Base-by-base conservation (phyloP, 2,113 vertebrate genomes). In the Chiloscyllium plagiosum region DNA sequence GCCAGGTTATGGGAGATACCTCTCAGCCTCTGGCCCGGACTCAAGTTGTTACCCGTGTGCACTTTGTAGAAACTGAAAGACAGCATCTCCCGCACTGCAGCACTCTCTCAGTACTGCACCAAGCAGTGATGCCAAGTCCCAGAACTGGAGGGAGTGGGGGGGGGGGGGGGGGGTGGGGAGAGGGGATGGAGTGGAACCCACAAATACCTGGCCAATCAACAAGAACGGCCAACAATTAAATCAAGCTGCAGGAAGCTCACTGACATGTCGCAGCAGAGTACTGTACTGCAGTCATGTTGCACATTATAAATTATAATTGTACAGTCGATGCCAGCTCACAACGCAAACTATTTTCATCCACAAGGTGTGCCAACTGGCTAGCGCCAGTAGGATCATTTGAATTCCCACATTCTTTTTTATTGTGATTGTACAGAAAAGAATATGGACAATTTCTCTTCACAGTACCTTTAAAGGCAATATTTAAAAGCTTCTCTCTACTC, bases 401-500 rank as follows among this genome's bases (percentile, higher is more conserved):
- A 66, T 37, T 56, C 52, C 56, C 3, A 12, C 86, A 4, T 33
- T 20, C 24, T 72, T 56, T 92, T 33, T 0, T 4, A 12, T 1
- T 7, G 61, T 65, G 24, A 15, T 33, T 33, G 17, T 2, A 3
- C 8, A 8, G 86, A 1, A 17, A 61, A 89, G 61, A 93, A 66
- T 0, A 22, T 66, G 33, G 66, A 65, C 17, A n/a, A 65, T 65
- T 37, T n/a, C 15, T 42, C 19, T 93, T 66, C n/a, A 37, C n/a
- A 37, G 15, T 15, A 66, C 61, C 89, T 93, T 37, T 42, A 19
- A 37, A 90, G 87, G 52, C 12, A 65, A 90, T 33, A 65, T 65
- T 90, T 90, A 90, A 90, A 61, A 93, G 89, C 89, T 93, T 93
- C 87, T 33, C 87, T 65, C 50, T 65, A 90, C 87, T 90, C 65